Evolutionary conservation across 2,113 vertebrate species (phyloP), one percentile per base, ranked within the genome.

Genomic region (Pyrgilauda ruficollis): DNA sequence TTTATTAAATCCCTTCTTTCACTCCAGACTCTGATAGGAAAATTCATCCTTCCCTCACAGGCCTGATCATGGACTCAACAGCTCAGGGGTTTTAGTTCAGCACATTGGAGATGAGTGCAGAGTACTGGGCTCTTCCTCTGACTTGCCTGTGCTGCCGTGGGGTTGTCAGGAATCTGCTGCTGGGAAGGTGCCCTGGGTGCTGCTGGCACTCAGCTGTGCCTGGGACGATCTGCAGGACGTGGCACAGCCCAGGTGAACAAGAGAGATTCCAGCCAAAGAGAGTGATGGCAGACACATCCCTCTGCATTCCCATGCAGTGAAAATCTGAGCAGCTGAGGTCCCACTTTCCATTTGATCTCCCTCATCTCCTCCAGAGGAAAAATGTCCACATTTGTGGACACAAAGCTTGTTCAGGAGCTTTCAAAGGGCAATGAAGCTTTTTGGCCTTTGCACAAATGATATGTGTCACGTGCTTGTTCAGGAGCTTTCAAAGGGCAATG

Each of bases 1-100:
- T 87, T 78, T 67, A 77, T 86, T 74, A 61, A 84, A 93, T 72
- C 43, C 47, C 44, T 78, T 81, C 30, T 87, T 89, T 89, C 69
- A 37, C 0, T 0, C 64, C 44, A 59, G 52, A 61, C 10, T 74
- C 53, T 78, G 24, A 74, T 12, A 70, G 47, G 9, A 89, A 90
- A 74, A 19, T 50, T 77, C 44, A 68, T 61, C 39, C 31, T 67
- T 70, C 19, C 24, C 27, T 68, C 1, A 0, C 30, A 55, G 44
- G 33, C 17, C 50, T 21, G 23, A 7, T 4, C 23, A 30, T 47
- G 44, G 61, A n/a, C 26, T 59, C 43, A n/a, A 23, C 13, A 77
- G 92, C n/a, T 30, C 24, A 11, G 37, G 47, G 80, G 22, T 75
- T 84, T 92, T 79, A 41, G 58, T 6, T 73, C 43, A 61, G 43